Conservation (phyloP, 2,888 invertebrate genomes). For the Drosophila aldrichi region DNA sequence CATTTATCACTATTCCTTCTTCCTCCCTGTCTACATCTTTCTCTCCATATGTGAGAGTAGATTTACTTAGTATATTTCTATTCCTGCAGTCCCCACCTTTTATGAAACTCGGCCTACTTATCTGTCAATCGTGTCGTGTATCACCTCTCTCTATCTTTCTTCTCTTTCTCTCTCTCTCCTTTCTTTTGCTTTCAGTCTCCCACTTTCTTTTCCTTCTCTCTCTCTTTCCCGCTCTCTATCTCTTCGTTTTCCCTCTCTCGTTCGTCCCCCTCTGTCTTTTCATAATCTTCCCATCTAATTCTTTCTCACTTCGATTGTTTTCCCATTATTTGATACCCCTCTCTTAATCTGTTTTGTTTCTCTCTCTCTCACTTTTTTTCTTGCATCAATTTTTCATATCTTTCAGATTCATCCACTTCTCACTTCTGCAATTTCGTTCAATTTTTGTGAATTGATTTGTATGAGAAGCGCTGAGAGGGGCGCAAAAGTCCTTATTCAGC, state of each 20-base stretch:
- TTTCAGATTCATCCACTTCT: not conserved
- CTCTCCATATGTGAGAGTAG: too few relatives aligned
- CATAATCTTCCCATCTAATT: not conserved
- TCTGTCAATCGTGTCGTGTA: too few relatives aligned
- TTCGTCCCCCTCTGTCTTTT: not conserved
- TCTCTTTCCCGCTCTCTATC: not conserved
- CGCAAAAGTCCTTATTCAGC: not conserved
- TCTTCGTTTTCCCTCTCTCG: too few relatives aligned
- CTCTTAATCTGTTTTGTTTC: not conserved
- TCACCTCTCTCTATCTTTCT: too few relatives aligned
- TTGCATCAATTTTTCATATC: not conserved
- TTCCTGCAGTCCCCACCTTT: too few relatives aligned
- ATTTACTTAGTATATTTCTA: too few relatives aligned
- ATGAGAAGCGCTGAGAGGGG: slow-evolving; percentile 3
- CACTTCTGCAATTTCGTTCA: not conserved
- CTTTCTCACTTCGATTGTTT: too few relatives aligned
- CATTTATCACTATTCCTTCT: not conserved
- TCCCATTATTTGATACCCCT: not conserved
- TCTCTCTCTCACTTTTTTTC: not conserved
- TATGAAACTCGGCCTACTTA: too few relatives aligned
- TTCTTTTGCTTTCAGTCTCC: too few relatives aligned
- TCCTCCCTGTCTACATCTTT: too few relatives aligned
- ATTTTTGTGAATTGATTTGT: not conserved
- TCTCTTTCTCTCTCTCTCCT: too few relatives aligned
- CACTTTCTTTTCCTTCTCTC: too few relatives aligned